Conservation (phyloP, 2,113 vertebrate species). For the Eubucco bourcierii region DNA sequence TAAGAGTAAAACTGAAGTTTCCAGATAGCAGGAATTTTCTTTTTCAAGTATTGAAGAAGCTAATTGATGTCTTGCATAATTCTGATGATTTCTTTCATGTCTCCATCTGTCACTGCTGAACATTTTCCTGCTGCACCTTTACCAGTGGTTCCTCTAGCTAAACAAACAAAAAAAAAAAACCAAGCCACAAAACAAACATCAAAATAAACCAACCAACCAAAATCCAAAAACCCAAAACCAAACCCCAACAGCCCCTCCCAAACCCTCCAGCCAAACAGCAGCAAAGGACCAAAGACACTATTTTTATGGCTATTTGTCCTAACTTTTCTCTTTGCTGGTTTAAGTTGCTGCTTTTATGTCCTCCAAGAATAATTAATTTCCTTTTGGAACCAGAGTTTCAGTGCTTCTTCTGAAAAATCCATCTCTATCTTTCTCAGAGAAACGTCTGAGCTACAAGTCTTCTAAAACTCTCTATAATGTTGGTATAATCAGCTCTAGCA, state of each 20-base stretch:
- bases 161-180: background rate
- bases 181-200: too few relatives aligned
- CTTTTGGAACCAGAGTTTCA: background rate
- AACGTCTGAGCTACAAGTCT: background rate
- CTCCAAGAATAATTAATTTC: background rate
- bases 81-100: background rate
- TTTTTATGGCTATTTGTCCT: background rate
- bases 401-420: background rate
- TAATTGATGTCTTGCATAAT: background rate
- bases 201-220: too few relatives aligned
- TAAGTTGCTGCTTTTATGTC: background rate
- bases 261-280: background rate
- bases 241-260: too few relatives aligned
- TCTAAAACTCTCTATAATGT: background rate
- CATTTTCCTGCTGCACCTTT: background rate
- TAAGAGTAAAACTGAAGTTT: background rate
- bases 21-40: background rate
- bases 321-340: background rate
- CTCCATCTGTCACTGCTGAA: background rate
- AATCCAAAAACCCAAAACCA: too few relatives aligned
- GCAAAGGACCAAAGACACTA: background rate
- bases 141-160: background rate
- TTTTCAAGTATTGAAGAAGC: background rate
- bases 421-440: background rate
- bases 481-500: background rate